Conservation (phyloP, 2,888 invertebrate species). For the Folsomia candida region DNA sequence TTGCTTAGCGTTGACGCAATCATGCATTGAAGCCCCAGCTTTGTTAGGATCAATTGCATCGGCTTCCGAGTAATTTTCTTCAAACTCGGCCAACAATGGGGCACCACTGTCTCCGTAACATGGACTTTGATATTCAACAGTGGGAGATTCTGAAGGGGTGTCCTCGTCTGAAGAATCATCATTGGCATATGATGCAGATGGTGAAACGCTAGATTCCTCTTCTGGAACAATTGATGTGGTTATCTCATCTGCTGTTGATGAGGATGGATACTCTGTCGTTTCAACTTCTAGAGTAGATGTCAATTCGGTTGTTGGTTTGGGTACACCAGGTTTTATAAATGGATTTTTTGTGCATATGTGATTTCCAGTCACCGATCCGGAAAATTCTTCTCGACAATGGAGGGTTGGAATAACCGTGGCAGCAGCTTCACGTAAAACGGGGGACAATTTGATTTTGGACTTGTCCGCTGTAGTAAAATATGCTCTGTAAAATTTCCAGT, state of each 20-base stretch:
- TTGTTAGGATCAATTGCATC: constrained; percentile 22
- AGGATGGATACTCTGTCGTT: background rate
- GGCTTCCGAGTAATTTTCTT: constrained; percentile 9
- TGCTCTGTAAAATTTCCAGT: background rate
- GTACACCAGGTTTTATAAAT: background rate
- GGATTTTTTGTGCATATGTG: constrained; percentile 38
- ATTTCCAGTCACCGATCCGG: constrained; percentile 41
- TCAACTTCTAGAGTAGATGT: background rate
- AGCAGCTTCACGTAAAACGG: constrained; percentile 36
- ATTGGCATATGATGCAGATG: no score
- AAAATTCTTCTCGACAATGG: constrained; percentile 35
- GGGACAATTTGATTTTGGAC: constrained; percentile 28
- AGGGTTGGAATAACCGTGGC: constrained; percentile 36
- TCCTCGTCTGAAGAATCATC: background rate
- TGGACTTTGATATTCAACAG: constrained; percentile 14
- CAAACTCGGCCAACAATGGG: constrained; percentile 40
- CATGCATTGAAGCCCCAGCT: constrained; percentile 30
- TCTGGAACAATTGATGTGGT: no score
- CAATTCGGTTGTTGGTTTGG: background rate
- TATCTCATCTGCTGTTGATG: background rate
- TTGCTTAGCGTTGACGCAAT: constrained; percentile 37
- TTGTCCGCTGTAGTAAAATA: background rate
- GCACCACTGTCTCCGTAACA: constrained; percentile 26
- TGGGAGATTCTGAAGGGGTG: background rate
- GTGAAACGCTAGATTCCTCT: background rate